Percentiles rank a stretch among this genome's conserved stretches.
Evolutionary conservation across 1,140 invertebrate genomes (phyloP).

Genomic region (Mercenaria mercenaria): DNA sequence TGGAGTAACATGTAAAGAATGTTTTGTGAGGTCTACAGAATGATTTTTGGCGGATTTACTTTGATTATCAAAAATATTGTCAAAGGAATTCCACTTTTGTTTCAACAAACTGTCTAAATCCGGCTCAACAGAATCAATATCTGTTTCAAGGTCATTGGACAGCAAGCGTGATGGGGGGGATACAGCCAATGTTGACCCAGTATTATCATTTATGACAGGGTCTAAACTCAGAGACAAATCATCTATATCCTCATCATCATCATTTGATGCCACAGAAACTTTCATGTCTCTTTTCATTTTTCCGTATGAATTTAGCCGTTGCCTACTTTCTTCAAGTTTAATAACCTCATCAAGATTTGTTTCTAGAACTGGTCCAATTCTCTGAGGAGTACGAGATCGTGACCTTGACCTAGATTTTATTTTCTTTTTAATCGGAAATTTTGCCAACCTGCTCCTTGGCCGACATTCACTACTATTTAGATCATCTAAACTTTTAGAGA

Average conservation of each 20-base stretch:
- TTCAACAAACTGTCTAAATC: constrained; percentile 37
- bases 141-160: constrained; percentile 61
- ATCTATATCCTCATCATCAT: constrained; percentile 47
- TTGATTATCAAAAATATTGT: background rate
- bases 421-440: constrained; percentile 4
- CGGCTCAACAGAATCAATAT: constrained; percentile 52
- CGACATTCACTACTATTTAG: background rate
- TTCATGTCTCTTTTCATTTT: background rate
- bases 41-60: background rate
- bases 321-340: constrained; percentile 45
- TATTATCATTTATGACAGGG: background rate
- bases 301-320: background rate
- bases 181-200: background rate
- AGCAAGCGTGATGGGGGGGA: constrained; percentile 26
- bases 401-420: constrained; percentile 36
- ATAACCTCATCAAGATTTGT: constrained; percentile 65
- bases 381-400: constrained; percentile 52
- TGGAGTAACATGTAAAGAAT: background rate
- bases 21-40: background rate
- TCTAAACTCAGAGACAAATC: background rate
- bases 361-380: constrained; percentile 60
- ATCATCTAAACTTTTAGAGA: constrained; percentile 48
- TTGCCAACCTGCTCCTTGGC: background rate
- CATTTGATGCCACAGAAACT: background rate
- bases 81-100: constrained; percentile 4